Conservation (phyloP, 2,113 vertebrate species). For the Halichoeres trimaculatus region DNA sequence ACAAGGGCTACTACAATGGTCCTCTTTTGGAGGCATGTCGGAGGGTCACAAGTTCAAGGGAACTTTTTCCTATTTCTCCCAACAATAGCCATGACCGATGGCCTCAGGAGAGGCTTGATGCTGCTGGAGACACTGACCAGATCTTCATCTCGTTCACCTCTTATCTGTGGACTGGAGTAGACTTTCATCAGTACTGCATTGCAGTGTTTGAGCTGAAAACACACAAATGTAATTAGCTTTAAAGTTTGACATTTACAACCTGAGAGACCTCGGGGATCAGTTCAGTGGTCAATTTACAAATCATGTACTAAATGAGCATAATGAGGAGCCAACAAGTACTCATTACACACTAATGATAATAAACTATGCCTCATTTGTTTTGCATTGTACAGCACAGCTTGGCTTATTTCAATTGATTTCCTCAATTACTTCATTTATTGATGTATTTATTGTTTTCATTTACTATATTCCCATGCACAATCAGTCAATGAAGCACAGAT, state of each 20-base stretch:
- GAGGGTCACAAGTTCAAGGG: conserved; percentile 31
- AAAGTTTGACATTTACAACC: not conserved
- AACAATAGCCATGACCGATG: conserved; percentile 36
- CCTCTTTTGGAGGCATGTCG: conserved; percentile 19
- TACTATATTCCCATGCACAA: too few relatives aligned
- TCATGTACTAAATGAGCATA: not conserved
- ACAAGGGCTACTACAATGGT: conserved; percentile 8
- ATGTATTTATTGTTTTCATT: too few relatives aligned
- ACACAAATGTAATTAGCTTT: conserved; percentile 8
- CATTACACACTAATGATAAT: not conserved
- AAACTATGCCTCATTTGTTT: not conserved
- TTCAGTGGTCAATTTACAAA: too few relatives aligned
- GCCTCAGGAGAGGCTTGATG: conserved; percentile 14
- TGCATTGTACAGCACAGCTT: too few relatives aligned
- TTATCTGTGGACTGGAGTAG: conserved; percentile 12
- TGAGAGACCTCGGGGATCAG: not conserved
- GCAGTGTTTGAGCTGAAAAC: conserved; percentile 1
- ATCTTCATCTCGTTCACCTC: conserved; percentile 25
- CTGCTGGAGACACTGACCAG: conserved; percentile 53
- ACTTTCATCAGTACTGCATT: conserved; percentile 6
- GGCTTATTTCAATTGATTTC: too few relatives aligned
- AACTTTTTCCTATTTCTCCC: conserved; percentile 39
- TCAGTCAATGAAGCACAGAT: too few relatives aligned
- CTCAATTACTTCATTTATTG: too few relatives aligned
- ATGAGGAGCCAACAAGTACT: not conserved